Evolutionary conservation across 2,113 vertebrate genomes (phyloP), one percentile per base, ranked within the genome.

Genomic region (Zootoca vivipara): DNA sequence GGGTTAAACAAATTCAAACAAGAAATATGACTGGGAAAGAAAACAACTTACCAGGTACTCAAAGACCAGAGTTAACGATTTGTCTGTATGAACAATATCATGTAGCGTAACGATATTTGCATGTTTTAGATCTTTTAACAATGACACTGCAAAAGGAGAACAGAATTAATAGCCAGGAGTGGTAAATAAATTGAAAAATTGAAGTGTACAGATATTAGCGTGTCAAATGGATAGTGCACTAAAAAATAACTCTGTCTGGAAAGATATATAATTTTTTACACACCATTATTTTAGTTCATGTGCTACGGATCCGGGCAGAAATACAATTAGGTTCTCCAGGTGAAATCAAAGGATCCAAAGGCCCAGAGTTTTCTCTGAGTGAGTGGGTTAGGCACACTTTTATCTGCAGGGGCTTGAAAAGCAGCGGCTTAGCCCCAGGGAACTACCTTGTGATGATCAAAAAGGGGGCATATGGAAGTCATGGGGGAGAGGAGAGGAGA

Each of bases 41-140:
- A 75, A 77, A 9, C 62, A 13, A 87, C 97, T 98, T 96, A 99
- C 99, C 98, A 99, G 95, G 93, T 99, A 99, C 85, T 99, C 99
- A 6, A 99, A 99, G 86, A 99, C 99, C 26, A 99, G 98, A 62
- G 98, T 99, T 95, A 99, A 98, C 94, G 99, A 99, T 96, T 99
- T 99, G 87, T 99, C 99, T 18, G 99, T 99, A 95, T 99, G 99
- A 92, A 99, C 98, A 86, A 99, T 99, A 96, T 99, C 99, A 16
- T 99, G 99, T 83, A 99, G 96, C 0, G 99, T 99, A 95, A 99
- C 99, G 72, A 99, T 99, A 97, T 99, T 99, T 93, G 99, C 99
- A 90, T 99, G 99, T 95, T 99, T 99, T 95, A 99, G 97, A 96
- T 99, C 99, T 97, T 99, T 99, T 92, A 99, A 95, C 93, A 99